Conservation (phyloP, 1,140 invertebrate species). For the Paralvinella palmiformis region DNA sequence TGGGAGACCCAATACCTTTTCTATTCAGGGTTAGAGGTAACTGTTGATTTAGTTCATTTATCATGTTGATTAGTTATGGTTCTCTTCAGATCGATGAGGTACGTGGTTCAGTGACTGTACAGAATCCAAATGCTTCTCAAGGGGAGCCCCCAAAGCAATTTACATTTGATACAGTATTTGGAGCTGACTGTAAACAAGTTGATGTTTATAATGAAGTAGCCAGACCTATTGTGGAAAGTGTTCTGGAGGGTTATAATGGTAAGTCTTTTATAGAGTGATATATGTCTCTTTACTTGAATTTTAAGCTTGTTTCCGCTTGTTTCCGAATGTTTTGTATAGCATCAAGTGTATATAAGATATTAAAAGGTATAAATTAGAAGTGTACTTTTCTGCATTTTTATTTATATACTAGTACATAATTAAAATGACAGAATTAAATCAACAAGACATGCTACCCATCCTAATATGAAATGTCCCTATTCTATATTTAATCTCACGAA, state of each 20-base stretch:
- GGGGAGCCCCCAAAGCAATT: constrained; percentile 68
- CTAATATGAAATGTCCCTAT: no score
- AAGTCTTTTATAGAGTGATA: constrained; percentile 8
- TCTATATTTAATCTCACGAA: no score
- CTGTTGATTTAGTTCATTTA: background rate
- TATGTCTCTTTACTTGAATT: no score
- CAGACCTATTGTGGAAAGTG: constrained; percentile 83
- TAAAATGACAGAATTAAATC: no score
- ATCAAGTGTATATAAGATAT: no score
- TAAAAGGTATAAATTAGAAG: no score
- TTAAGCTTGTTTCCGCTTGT: no score
- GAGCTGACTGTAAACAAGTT: constrained; percentile 59
- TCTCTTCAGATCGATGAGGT: constrained; percentile 62
- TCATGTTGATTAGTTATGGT: background rate
- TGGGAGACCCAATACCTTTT: background rate
- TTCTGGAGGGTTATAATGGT: constrained; percentile 91
- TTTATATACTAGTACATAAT: no score
- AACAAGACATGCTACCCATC: no score
- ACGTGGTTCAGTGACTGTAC: constrained; percentile 70
- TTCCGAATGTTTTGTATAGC: no score
- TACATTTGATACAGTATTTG: constrained; percentile 71
- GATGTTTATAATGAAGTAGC: constrained; percentile 88
- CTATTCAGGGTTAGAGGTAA: background rate
- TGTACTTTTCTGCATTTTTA: no score
- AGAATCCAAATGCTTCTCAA: constrained; percentile 55